Percentiles rank a stretch among this genome's conserved stretches.
Conservation (phyloP, 2,113 vertebrate species). For the Morphnarchus princeps region DNA sequence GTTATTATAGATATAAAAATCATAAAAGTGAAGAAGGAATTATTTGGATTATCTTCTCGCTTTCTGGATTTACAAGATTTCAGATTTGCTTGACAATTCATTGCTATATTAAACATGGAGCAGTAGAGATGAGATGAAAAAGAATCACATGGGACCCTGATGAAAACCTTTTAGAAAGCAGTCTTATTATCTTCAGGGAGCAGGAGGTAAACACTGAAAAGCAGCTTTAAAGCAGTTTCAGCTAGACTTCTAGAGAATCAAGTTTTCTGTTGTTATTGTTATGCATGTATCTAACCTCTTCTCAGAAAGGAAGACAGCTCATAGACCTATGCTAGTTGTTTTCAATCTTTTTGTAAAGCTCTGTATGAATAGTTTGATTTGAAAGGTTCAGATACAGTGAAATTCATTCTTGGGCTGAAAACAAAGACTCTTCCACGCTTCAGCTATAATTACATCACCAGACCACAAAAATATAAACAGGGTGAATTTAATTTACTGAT, state of each 20-base stretch:
- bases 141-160: background rate
- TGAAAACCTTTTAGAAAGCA: background rate
- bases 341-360: background rate
- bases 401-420: background rate
- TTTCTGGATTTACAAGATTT: background rate
- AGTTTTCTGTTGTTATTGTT: background rate
- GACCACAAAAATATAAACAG: background rate
- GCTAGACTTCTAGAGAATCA: background rate
- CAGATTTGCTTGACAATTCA: background rate
- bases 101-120: background rate
- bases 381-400: background rate
- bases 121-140: background rate
- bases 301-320: background rate
- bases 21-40: background rate
- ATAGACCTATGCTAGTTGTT: background rate
- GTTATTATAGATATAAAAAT: background rate
- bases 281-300: background rate
- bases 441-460: background rate
- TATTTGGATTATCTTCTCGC: background rate
- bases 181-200: background rate
- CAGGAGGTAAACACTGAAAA: background rate
- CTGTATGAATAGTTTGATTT: background rate
- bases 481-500: background rate
- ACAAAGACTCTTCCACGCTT: background rate
- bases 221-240: background rate